phyloP scores from a whole-genome alignment of 2,888 invertebrate species.

The Campaea margaritaria region DNA sequence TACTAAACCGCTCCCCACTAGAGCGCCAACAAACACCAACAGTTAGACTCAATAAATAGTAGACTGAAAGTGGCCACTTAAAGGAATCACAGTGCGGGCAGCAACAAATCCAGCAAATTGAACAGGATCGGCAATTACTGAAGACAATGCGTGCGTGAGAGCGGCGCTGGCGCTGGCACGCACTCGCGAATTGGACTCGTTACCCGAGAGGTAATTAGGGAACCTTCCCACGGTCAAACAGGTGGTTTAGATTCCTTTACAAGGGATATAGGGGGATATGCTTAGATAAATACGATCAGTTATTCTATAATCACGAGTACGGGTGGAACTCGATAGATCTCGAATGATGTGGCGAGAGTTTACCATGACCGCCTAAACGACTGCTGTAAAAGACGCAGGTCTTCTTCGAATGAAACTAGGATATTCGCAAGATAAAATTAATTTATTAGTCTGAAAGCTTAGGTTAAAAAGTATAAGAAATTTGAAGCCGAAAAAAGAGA shows the following conservation, averaged over 20 bases:
- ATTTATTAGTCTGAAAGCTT: too few species aligned
- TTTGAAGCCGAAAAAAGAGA: too few species aligned
- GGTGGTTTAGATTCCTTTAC: conserved; percentile 35
- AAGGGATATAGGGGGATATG: background rate
- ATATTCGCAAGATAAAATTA: too few species aligned
- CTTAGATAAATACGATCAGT: background rate
- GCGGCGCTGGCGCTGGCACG: conserved; percentile 80
- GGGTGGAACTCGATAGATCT: too few species aligned
- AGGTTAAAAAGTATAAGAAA: too few species aligned
- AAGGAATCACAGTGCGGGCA: conserved; percentile 82
- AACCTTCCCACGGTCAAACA: conserved; percentile 74
- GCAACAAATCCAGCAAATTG: conserved; percentile 80
- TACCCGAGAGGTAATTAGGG: conserved; percentile 80
- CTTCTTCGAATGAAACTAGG: too few species aligned
- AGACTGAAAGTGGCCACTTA: conserved; percentile 81
- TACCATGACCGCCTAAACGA: too few species aligned
- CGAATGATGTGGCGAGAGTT: too few species aligned
- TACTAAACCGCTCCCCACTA: background rate
- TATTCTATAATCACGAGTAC: too few species aligned
- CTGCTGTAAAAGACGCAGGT: too few species aligned
- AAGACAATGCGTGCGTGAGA: conserved; percentile 85
- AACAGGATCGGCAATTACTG: conserved; percentile 84
- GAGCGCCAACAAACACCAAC: conserved; percentile 13
- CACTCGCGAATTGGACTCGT: conserved; percentile 81
- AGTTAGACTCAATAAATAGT: conserved; percentile 32